Base-by-base conservation (phyloP, 2,797 vertebrate species). In the Sebastes hubbsi region DNA sequence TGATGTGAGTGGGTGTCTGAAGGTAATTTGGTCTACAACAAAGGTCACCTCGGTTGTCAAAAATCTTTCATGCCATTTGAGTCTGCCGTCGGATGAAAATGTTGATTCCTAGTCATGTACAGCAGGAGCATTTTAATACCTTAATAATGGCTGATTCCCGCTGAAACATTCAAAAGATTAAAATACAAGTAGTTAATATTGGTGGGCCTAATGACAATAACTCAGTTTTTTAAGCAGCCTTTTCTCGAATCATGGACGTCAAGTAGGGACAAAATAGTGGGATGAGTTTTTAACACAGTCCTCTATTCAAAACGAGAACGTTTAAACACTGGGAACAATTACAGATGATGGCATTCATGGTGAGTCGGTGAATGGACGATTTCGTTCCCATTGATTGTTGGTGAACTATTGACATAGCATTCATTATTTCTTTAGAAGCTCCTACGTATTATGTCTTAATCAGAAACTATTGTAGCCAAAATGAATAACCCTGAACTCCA, bases 21-120 rank as follows among this genome's bases (percentile, higher is more conserved):
- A 66, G n/a, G 75, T n/a, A 24, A 74, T 38, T 54, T 79, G 54
- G 8, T 49, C 29, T 46, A 79, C 62, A 63, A 42, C 36, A 77
- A 82, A 85, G 67, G 78, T 87, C 80, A 82, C 36, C 30, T 11
- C 6, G 3, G 55, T 75, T 61, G 72, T 85, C 52, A 72, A 72
- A 54, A 61, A 46, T 68, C 14, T 72, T 75, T 29, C 14, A 61
- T 77, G 65, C 22, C 18, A 6, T 38, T 52, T 54, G 32, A 77
- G 55, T 70, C 49, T 54, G 20, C 25, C 7, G 20, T 66, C 24
- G 6, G 38, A 76, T 29, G 20, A 36, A 78, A 71, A 56, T 59
- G 24, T 20, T 66, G 29, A 52, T 72, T 77, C 77, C 4, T 4
- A 72, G 24, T 11, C 1, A 9, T 36, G 69, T 54, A 9, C 34